Evolutionary conservation across 2,797 vertebrate genomes (phyloP).

Genomic region (Podarcis siculus): DNA sequence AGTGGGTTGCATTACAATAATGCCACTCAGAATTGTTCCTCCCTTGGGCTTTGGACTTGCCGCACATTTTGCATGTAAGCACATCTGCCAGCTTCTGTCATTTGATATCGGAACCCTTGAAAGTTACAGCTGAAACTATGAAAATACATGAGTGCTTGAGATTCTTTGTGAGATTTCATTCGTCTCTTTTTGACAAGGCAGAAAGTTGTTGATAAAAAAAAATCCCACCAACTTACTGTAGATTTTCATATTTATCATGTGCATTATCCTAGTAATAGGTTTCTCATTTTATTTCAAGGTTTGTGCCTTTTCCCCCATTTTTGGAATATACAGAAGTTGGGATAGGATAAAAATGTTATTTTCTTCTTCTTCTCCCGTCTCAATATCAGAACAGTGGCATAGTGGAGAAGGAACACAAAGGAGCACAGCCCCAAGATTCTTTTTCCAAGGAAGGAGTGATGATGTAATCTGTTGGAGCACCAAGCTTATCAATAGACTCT

Average conservation of each 20-base stretch:
- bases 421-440: no score
- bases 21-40: conserved; percentile 47
- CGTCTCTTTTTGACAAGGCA: conserved; percentile 60
- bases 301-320: neutral
- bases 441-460: no score
- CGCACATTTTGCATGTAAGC: conserved; percentile 39
- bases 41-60: conserved; percentile 24
- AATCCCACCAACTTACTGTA: conserved; percentile 10
- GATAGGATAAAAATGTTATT: neutral
- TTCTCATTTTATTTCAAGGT: conserved; percentile 52
- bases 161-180: conserved; percentile 60
- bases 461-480: no score
- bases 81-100: conserved; percentile 40
- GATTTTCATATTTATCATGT: conserved; percentile 50
- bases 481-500: no score
- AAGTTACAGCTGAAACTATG: conserved; percentile 66
- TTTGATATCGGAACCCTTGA: conserved; percentile 57
- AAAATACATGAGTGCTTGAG: conserved; percentile 67
- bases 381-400: neutral
- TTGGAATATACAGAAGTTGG: conserved; percentile 28
- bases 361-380: neutral
- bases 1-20: conserved; percentile 30
- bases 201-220: conserved; percentile 48
- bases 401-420: no score
- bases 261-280: conserved; percentile 25